A percentile compares a stretch with the other conserved stretches of the same genome.
Conservation (phyloP, 2,113 vertebrate genomes). For the Xenopus borealis region DNA sequence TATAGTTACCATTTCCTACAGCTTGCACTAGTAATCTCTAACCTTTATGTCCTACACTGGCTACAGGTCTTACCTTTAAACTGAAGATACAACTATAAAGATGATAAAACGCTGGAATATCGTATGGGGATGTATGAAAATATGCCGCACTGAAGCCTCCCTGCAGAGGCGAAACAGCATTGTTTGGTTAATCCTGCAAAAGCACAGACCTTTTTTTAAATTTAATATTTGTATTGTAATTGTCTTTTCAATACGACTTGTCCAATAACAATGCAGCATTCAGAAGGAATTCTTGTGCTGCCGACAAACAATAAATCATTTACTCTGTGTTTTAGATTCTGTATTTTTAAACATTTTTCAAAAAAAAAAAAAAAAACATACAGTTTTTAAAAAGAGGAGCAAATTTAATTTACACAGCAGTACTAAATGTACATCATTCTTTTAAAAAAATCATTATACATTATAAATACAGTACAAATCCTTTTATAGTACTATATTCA, state of each 20-base stretch:
- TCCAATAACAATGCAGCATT: background rate
- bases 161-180: background rate
- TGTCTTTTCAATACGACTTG: background rate
- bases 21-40: no score
- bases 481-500: slow-evolving; percentile 93
- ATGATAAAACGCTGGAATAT: no score
- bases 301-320: slow-evolving; percentile 3
- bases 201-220: no score
- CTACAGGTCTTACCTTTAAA: slow-evolving; percentile 12
- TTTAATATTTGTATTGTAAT: no score
- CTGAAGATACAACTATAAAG: background rate
- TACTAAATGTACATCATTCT: slow-evolving; percentile 95
- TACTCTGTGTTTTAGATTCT: slow-evolving; percentile 19
- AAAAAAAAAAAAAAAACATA: slow-evolving; percentile 37
- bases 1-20: no score
- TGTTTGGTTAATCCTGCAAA: background rate
- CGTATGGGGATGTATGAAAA: no score
- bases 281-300: background rate
- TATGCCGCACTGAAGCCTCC: no score
- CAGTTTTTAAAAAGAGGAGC: slow-evolving; percentile 85
- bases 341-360: slow-evolving; percentile 27
- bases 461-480: slow-evolving; percentile 99
- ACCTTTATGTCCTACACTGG: slow-evolving; percentile 4
- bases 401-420: slow-evolving; percentile 94
- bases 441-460: slow-evolving; percentile 95